These are phyloP conservation scores for Procambarus virginalis DNA, from an alignment of 1,140 invertebrate genomes.

Conservation along the genomic window DNA sequence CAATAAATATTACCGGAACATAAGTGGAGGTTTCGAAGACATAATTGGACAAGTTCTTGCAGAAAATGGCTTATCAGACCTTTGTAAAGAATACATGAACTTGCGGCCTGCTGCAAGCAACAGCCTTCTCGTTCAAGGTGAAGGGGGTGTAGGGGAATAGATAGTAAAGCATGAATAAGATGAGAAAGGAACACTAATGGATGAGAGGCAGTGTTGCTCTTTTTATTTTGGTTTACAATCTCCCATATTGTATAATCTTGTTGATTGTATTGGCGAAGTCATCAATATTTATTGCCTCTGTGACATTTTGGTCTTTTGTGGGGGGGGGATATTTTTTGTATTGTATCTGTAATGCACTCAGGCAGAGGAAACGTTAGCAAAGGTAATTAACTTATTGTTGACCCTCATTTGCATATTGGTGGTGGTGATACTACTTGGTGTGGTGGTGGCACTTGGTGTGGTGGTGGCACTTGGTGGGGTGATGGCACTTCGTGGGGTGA, in stretches of 20 bases:
- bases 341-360: background rate
- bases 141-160: background rate
- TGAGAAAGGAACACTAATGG: no score
- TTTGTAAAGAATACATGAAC: no score
- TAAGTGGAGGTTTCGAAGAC: no score
- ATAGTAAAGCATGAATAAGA: background rate
- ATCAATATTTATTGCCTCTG: conserved; percentile 5
- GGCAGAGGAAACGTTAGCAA: background rate
- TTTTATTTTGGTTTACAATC: background rate
- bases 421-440: background rate
- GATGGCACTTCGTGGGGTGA: background rate
- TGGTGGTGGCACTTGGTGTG: background rate
- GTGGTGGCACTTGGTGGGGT: no score
- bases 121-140: background rate
- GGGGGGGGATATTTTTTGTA: no score
- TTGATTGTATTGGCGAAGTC: background rate
- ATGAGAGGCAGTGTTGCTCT: background rate
- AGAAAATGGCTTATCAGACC: no score
- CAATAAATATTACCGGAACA: no score
- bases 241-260: background rate
- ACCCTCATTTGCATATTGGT: background rate
- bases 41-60: no score
- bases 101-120: no score
- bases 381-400: conserved; percentile 3
- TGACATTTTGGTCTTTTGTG: background rate